Conservation (phyloP, 2,113 vertebrate genomes). For the Porphyrio hochstetteri region DNA sequence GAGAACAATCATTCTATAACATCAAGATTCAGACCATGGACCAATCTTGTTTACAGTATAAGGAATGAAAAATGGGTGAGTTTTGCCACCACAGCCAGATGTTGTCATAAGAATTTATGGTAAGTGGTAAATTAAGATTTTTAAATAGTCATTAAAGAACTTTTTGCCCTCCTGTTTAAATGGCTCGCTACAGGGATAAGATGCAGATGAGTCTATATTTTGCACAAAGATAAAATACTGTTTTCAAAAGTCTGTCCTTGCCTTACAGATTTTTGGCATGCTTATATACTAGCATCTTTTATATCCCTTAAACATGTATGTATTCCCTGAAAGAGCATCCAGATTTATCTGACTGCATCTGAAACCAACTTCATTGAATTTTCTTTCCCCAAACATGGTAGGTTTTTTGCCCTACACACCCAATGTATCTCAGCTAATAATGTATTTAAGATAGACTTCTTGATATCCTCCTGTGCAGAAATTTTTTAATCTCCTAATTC, state of each 20-base stretch:
- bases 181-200: not conserved
- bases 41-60: not conserved
- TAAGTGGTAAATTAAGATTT: not conserved
- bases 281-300: not conserved
- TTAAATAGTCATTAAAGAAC: not conserved
- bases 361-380: not conserved
- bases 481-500: not conserved
- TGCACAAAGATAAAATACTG: not conserved
- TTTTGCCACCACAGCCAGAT: too few relatives aligned
- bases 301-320: not conserved
- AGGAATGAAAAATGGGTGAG: not conserved
- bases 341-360: not conserved
- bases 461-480: not conserved
- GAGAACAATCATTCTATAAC: not conserved
- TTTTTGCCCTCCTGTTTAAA: not conserved
- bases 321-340: not conserved
- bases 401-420: accelerated
- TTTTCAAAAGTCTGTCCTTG: not conserved
- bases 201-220: not conserved
- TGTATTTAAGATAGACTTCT: not conserved
- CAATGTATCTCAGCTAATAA: not conserved
- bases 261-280: not conserved
- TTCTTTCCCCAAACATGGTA: not conserved
- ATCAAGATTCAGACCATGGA: not conserved
- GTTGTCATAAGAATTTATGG: not conserved